Percentiles rank a stretch among this genome's conserved stretches.
Evolutionary conservation across 2,888 invertebrate species (phyloP).

Genomic region (Apodemia mormo): DNA sequence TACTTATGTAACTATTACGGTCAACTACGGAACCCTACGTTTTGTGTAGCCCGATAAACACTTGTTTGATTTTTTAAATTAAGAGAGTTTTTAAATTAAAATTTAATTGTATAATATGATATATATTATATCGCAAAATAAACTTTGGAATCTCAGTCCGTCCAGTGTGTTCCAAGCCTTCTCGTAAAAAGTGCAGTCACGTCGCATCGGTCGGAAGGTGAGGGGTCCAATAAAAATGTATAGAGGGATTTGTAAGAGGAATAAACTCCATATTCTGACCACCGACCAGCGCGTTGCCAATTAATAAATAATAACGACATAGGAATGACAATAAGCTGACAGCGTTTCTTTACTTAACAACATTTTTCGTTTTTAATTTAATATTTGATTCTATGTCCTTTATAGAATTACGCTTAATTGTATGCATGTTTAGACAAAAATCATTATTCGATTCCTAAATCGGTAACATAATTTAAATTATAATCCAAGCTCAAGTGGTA

Average conservation of each 20-base stretch:
- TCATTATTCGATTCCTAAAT: too few species aligned
- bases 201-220: slow-evolving; percentile 64
- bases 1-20: too few species aligned
- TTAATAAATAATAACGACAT: slow-evolving; percentile 60
- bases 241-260: slow-evolving; percentile 72
- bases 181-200: slow-evolving; percentile 56
- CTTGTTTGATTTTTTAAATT: too few species aligned
- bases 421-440: background rate
- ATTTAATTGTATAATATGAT: too few species aligned
- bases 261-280: slow-evolving; percentile 53
- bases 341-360: slow-evolving; percentile 5
- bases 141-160: background rate
- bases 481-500: too few species aligned
- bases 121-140: too few species aligned
- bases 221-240: slow-evolving; percentile 79
- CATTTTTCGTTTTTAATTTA: slow-evolving; percentile 12
- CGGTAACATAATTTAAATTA: too few species aligned
- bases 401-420: too few species aligned
- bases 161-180: slow-evolving; percentile 35
- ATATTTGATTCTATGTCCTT: background rate
- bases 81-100: too few species aligned
- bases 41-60: too few species aligned
- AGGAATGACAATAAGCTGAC: slow-evolving; percentile 37
- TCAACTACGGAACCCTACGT: too few species aligned
- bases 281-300: slow-evolving; percentile 55